Conservation (phyloP, 2,888 invertebrate genomes). For the Pterostichus madidus region DNA sequence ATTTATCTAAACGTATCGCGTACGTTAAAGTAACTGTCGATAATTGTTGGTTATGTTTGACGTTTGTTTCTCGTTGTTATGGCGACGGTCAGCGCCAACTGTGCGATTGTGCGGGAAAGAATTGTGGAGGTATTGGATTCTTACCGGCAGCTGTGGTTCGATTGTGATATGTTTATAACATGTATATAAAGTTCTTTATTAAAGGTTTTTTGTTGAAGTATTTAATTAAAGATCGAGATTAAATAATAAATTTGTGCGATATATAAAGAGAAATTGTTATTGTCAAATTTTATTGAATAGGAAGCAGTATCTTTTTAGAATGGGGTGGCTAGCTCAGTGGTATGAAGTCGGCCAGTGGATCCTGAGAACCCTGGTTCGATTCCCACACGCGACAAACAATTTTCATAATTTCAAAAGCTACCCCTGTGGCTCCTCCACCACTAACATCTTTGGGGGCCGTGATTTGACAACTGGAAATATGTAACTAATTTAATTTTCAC, state of each 20-base stretch:
- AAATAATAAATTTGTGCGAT: conserved; percentile 36
- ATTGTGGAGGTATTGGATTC: conserved; percentile 15
- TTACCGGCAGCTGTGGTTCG: conserved; percentile 14
- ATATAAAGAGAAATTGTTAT: too few relatives aligned
- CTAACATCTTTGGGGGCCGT: too few relatives aligned
- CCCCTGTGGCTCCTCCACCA: too few relatives aligned
- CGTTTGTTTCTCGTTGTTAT: conserved; percentile 37
- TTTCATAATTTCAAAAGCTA: too few relatives aligned
- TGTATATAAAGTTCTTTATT: conserved; percentile 34
- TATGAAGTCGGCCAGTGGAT: too few relatives aligned
- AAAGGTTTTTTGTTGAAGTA: conserved; percentile 14
- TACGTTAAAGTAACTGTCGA: conserved; percentile 33
- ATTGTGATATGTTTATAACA: background rate
- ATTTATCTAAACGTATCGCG: conserved; percentile 40
- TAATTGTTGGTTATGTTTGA: conserved; percentile 33
- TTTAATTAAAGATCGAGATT: conserved; percentile 33
- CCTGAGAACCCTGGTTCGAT: too few relatives aligned
- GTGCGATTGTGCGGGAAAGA: conserved; percentile 20
- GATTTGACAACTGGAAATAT: too few relatives aligned
- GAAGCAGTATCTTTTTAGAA: too few relatives aligned
- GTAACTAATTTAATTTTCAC: too few relatives aligned
- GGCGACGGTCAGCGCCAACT: conserved; percentile 3
- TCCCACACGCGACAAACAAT: too few relatives aligned
- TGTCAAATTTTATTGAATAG: too few relatives aligned
- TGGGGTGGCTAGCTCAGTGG: too few relatives aligned